Conservation (phyloP, 1,140 invertebrate species). For the Meteorus sp. region DNA sequence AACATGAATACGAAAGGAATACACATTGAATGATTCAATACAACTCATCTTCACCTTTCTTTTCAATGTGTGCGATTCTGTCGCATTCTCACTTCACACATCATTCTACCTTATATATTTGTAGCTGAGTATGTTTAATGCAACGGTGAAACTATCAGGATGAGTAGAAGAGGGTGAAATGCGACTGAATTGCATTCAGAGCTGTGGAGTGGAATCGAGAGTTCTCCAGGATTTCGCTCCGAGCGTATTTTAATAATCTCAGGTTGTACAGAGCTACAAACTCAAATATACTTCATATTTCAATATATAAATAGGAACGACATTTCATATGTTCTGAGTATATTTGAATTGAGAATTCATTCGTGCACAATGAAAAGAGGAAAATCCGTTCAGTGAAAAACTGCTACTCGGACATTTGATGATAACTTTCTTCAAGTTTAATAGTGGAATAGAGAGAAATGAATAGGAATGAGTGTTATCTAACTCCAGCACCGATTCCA, state of each 20-base stretch:
- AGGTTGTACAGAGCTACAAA: not conserved
- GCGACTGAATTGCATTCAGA: not conserved
- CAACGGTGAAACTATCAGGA: conserved; percentile 6
- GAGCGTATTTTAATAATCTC: conserved; percentile 15
- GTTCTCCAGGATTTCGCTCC: not conserved
- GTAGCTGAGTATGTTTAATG: conserved; percentile 15
- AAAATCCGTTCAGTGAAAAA: no score
- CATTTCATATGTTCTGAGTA: not conserved
- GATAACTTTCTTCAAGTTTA: no score
- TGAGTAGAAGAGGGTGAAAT: no score
- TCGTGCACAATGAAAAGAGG: no score
- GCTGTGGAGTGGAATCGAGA: no score
- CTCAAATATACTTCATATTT: not conserved
- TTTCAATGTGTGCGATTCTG: no score
- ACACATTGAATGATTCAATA: not conserved
- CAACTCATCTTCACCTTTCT: not conserved
- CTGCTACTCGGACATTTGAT: no score
- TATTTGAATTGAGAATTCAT: no score
- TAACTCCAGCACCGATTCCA: no score
- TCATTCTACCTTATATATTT: not conserved
- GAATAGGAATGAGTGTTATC: no score
- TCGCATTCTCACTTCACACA: conserved; percentile 2
- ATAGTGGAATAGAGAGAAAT: no score
- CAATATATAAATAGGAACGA: not conserved
- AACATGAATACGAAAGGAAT: not conserved